Evolutionary conservation across 2,888 invertebrate species (phyloP).

Genomic region (Mactromeris polynyma): DNA sequence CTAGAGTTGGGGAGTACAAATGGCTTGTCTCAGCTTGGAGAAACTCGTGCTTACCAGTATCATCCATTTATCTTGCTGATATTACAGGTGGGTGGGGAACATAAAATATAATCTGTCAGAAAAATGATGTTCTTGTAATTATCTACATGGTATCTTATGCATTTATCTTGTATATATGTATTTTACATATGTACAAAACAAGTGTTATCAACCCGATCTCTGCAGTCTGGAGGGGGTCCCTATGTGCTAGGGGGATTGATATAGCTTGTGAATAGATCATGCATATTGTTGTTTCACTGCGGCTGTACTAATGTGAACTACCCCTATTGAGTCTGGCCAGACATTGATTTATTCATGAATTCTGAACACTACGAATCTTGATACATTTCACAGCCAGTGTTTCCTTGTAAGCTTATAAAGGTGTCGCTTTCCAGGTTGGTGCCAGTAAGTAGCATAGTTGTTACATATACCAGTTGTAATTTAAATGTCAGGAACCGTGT

Average conservation of each 20-base stretch:
- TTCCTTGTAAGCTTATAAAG: background rate
- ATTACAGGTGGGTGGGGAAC: constrained; percentile 26
- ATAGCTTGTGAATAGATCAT: background rate
- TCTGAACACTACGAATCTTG: background rate
- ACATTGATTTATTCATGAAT: constrained; percentile 19
- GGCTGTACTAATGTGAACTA: constrained; percentile 4
- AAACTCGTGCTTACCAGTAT: constrained; percentile 8
- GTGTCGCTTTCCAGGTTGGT: background rate
- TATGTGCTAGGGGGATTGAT: background rate
- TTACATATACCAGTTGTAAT: background rate
- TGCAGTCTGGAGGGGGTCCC: background rate
- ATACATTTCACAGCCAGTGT: background rate
- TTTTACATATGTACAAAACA: constrained; percentile 27
- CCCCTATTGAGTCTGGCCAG: constrained; percentile 10
- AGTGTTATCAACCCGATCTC: background rate
- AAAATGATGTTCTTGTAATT: background rate
- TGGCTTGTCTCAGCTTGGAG: constrained; percentile 2
- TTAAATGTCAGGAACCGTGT: background rate
- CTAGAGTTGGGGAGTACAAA: constrained; percentile 10
- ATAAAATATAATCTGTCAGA: constrained; percentile 9
- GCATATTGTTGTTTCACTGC: background rate
- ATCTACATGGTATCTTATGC: constrained; percentile 17
- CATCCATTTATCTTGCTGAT: background rate
- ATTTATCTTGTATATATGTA: constrained; percentile 30
- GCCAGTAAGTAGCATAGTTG: background rate